Percentiles rank a stretch among this genome's conserved stretches.
These are phyloP conservation scores for Pandemis corylana DNA, from an alignment of 2,888 invertebrate species.

Conservation along the genomic window DNA sequence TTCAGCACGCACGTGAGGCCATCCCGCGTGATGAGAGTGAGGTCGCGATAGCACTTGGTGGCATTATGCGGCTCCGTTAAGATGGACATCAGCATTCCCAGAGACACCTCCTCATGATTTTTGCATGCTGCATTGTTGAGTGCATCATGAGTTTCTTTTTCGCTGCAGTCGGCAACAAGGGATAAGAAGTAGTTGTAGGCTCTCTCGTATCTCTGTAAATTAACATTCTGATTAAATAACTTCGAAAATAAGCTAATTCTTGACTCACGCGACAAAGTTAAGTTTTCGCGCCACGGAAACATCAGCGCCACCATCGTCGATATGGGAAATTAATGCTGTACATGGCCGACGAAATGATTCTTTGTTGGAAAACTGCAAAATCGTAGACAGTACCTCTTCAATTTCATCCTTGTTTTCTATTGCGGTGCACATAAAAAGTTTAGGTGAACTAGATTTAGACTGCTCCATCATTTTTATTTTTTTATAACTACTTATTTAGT, in stretches of 20 bases:
- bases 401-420: conserved; percentile 96
- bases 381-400: conserved; percentile 91
- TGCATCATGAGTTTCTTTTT: conserved; percentile 97
- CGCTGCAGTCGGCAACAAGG: conserved; percentile 92
- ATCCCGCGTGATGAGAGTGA: conserved; percentile 95
- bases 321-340: conserved; percentile 72
- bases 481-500: conserved; percentile 82
- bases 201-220: conserved; percentile 94
- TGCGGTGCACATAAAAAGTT: conserved; percentile 92
- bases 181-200: conserved; percentile 91
- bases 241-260: conserved; percentile 47
- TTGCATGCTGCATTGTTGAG: conserved; percentile 95
- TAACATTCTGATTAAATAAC: conserved; percentile 51
- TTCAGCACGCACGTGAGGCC: conserved; percentile 93
- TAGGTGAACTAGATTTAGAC: conserved; percentile 86
- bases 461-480: conserved; percentile 84
- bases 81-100: conserved; percentile 95
- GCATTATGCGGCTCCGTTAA: conserved; percentile 94
- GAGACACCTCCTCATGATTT: conserved; percentile 96
- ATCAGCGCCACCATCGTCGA: conserved; percentile 79
- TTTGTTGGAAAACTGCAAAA: conserved; percentile 80
- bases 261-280: conserved; percentile 53
- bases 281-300: conserved; percentile 76
- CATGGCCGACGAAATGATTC: conserved; percentile 83
- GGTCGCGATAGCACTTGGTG: conserved; percentile 94